Evolutionary conservation across 37 sponge, comb jelly and placozoan genomes (phyloP).

Genomic region (Theonella swinhoei): DNA sequence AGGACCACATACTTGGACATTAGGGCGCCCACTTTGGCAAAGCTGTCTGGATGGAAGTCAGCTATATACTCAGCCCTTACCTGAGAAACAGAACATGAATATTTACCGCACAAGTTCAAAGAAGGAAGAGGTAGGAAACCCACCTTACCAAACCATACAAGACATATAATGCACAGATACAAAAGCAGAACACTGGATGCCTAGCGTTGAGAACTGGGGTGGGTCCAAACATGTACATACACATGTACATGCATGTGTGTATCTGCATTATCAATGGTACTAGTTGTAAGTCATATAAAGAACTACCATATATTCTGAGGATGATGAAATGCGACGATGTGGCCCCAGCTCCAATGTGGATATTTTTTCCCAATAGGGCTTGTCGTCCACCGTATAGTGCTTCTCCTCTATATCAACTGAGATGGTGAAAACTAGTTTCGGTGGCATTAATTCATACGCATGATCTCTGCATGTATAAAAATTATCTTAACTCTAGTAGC

Average conservation of each 20-base stretch:
- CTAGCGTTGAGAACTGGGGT: no score
- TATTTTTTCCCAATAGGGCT: conserved; percentile 32
- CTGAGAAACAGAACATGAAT: no score
- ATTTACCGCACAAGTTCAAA: no score
- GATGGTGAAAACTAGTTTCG: conserved; percentile 54
- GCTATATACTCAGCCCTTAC: conserved; percentile 77
- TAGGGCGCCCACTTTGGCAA: conserved; percentile 10
- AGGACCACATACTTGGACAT: conserved; percentile 63
- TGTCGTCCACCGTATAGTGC: conserved; percentile 45
- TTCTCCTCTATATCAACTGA: conserved; percentile 50
- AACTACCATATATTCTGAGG: no score
- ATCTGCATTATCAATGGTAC: no score
- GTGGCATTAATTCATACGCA: conserved; percentile 70
- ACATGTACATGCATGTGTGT: no score
- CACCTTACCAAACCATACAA: no score
- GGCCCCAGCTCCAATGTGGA: conserved; percentile 65
- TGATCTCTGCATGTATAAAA: conserved; percentile 30
- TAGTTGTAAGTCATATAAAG: no score
- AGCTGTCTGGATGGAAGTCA: conserved; percentile 55
- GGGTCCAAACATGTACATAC: no score
- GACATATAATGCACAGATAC: no score
- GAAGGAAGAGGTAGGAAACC: no score
- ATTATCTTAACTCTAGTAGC: background rate
- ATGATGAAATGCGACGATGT: conserved; percentile 32
- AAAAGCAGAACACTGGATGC: no score